These are phyloP conservation scores for Anguilla rostrata DNA, from an alignment of 2,113 vertebrate genomes.

Conservation along the genomic window DNA sequence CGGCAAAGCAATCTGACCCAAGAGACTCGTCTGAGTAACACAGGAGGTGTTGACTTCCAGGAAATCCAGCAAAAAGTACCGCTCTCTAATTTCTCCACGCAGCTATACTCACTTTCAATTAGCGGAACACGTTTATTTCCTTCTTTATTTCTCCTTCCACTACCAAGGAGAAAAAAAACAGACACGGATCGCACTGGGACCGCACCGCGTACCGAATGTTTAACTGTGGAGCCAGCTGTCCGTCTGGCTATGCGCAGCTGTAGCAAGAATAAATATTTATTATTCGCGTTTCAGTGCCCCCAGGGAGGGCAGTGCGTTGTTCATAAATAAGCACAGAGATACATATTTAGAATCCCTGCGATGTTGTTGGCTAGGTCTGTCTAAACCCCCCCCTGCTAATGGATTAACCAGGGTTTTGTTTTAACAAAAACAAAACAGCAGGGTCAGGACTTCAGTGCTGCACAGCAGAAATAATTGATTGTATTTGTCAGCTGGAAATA, in stretches of 20 bases:
- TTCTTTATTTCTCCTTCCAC: neutral
- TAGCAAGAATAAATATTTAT: neutral
- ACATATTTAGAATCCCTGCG: neutral
- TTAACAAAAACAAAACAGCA: neutral
- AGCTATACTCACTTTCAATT: neutral
- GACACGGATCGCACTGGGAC: neutral
- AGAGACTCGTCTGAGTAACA: neutral
- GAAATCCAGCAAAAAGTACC: neutral
- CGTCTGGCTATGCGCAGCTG: neutral
- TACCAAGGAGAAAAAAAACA: neutral
- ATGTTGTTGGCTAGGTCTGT: neutral
- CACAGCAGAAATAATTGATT: neutral
- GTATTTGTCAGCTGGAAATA: neutral
- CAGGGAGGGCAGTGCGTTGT: neutral
- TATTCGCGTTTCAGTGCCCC: neutral
- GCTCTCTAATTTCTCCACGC: neutral
- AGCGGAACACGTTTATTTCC: neutral
- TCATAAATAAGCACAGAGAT: neutral
- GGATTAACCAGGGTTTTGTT: neutral
- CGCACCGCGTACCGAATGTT: neutral
- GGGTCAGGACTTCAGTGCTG: neutral
- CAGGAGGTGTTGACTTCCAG: neutral
- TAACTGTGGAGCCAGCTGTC: neutral
- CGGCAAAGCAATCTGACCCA: neutral
- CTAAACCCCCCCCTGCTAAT: neutral